These are phyloP conservation scores for Knipowitschia caucasica DNA, from an alignment of 2,797 vertebrate genomes.

Conservation along the genomic window DNA sequence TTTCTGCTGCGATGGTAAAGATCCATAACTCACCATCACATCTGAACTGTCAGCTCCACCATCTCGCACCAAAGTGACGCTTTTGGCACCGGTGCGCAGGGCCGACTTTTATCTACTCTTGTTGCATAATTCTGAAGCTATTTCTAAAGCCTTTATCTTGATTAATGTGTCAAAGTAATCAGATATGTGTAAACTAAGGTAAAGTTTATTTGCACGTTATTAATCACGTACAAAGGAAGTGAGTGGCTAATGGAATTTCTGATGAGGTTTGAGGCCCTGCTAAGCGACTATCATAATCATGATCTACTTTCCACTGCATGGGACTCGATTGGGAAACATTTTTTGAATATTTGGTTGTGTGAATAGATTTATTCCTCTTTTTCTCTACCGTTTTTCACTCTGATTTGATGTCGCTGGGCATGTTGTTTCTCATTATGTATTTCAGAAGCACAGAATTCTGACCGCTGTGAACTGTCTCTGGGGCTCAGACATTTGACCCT, in stretches of 20 bases:
- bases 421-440: neutral
- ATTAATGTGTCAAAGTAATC: neutral
- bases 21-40: constrained; percentile 8
- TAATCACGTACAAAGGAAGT: neutral
- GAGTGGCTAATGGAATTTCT: neutral
- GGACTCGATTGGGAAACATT: neutral
- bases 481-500: neutral
- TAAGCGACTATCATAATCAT: neutral
- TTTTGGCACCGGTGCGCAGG: constrained; percentile 16
- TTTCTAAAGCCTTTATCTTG: neutral
- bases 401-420: neutral
- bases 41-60: constrained; percentile 13
- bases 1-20: constrained; percentile 9
- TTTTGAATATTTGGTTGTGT: neutral
- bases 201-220: neutral
- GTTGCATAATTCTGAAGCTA: neutral
- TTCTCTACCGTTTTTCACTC: neutral
- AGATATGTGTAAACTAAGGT: neutral
- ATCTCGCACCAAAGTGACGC: constrained; percentile 27
- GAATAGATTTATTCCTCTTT: too few relatives aligned
- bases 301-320: neutral
- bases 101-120: neutral
- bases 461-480: constrained; percentile 9
- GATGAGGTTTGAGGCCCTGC: neutral
- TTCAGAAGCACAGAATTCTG: neutral